Conservation (phyloP, 2,113 vertebrate species). For the Erythrolamprus reginae region DNA sequence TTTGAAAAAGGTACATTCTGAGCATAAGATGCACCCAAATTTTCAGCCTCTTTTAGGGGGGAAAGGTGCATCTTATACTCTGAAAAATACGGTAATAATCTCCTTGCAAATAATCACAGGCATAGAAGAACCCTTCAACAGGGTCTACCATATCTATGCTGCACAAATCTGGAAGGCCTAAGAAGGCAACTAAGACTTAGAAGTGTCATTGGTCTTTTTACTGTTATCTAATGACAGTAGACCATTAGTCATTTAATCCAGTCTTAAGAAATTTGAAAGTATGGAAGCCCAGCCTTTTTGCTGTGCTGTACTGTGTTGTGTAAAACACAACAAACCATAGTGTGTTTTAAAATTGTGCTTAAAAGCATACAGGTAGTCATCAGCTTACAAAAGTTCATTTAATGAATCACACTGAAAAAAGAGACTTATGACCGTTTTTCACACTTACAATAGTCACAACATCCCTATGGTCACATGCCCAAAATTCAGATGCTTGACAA, state of each 20-base stretch:
- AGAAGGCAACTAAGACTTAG: neutral
- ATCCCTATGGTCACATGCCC: neutral
- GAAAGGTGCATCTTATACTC: too few species aligned
- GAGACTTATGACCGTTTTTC: neutral
- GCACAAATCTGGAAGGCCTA: neutral
- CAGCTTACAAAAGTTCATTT: neutral
- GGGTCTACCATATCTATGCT: neutral
- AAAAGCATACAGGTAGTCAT: neutral
- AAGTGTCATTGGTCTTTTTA: neutral
- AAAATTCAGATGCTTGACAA: neutral
- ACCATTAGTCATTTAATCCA: too few species aligned
- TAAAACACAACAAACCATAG: neutral
- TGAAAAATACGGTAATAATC: too few species aligned
- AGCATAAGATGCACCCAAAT: too few species aligned
- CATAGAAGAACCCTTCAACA: neutral
- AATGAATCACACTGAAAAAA: neutral
- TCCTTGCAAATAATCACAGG: neutral
- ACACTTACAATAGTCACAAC: neutral
- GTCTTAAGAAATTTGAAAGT: neutral
- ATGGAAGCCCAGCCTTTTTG: neutral
- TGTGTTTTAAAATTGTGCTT: neutral
- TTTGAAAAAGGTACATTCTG: too few species aligned
- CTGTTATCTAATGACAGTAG: neutral
- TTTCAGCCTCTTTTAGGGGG: too few species aligned
- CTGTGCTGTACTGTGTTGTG: neutral